A percentile compares a stretch with the other conserved stretches of the same genome.
These are phyloP conservation scores for Psophia crepitans DNA, from an alignment of 2,113 vertebrate genomes.

Conservation along the genomic window DNA sequence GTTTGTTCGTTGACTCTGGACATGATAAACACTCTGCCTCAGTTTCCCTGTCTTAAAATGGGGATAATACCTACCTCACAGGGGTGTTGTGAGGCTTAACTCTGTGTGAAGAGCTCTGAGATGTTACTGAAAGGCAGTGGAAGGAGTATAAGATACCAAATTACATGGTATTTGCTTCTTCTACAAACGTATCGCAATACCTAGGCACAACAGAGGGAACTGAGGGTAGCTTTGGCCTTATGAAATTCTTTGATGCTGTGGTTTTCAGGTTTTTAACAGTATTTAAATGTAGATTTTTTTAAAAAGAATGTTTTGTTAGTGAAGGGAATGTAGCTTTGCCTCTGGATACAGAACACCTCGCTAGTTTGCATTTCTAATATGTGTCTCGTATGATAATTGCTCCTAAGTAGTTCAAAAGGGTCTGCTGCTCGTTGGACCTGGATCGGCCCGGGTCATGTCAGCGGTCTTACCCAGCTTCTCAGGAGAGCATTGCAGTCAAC, in stretches of 20 bases:
- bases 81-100: constrained; percentile 50
- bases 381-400: background rate
- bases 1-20: constrained; percentile 17
- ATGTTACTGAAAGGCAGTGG: constrained; percentile 18
- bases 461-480: constrained; percentile 2
- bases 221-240: constrained; percentile 48
- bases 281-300: constrained; percentile 67
- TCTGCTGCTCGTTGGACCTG: background rate
- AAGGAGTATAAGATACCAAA: background rate
- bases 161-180: background rate
- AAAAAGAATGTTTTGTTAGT: constrained; percentile 64
- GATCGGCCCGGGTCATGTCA: background rate
- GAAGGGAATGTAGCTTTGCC: constrained; percentile 63
- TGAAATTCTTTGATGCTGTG: constrained; percentile 38
- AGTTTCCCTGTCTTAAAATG: constrained; percentile 22
- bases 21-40: constrained; percentile 29
- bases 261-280: constrained; percentile 65
- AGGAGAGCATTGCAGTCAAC: constrained; percentile 27
- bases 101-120: background rate
- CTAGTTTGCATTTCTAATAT: constrained; percentile 64
- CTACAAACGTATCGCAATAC: background rate
- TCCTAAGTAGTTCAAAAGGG: background rate
- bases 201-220: constrained; percentile 3
- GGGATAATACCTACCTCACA: constrained; percentile 62
- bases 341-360: constrained; percentile 14